Percentiles rank a stretch among this genome's conserved stretches.
phyloP scores from a whole-genome alignment of 2,113 vertebrate species.

The Cyanistes caeruleus region DNA sequence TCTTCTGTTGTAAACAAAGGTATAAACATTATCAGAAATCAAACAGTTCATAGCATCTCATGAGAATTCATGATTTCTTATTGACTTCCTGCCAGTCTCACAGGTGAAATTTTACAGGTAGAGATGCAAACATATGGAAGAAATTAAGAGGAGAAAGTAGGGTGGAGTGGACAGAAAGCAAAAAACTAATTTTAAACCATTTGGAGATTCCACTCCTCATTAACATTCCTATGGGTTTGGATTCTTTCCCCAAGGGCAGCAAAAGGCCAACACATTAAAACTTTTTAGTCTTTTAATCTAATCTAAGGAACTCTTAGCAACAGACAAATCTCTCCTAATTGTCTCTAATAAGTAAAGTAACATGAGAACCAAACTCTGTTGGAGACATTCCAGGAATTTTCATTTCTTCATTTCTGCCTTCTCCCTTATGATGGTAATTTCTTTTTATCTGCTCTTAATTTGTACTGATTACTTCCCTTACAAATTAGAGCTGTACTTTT shows the following conservation, averaged over 20 bases:
- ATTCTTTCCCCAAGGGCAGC: not conserved
- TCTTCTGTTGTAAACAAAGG: not conserved
- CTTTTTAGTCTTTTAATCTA: slow-evolving; percentile 21
- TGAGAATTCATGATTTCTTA: not conserved
- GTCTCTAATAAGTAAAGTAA: slow-evolving; percentile 28
- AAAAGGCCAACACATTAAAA: slow-evolving; percentile 11
- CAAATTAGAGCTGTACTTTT: slow-evolving; percentile 2
- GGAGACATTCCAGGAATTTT: slow-evolving; percentile 33
- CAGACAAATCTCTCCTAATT: slow-evolving; percentile 33
- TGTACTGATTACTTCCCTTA: slow-evolving; percentile 33
- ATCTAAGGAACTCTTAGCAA: not conserved
- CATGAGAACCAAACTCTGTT: not conserved
- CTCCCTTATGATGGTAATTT: not conserved
- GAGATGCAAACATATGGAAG: not conserved
- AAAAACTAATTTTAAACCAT: not conserved
- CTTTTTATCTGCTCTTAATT: slow-evolving; percentile 48
- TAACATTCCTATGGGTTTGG: not conserved
- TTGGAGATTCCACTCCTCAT: not conserved
- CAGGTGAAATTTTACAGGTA: not conserved
- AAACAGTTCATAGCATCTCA: not conserved
- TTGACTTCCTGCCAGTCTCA: not conserved
- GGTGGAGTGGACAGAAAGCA: not conserved
- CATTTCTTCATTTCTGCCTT: not conserved
- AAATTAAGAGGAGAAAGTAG: not conserved
- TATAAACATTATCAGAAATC: not conserved